Base-by-base conservation (phyloP, 2,113 vertebrate species). In the Arvicanthis niloticus region DNA sequence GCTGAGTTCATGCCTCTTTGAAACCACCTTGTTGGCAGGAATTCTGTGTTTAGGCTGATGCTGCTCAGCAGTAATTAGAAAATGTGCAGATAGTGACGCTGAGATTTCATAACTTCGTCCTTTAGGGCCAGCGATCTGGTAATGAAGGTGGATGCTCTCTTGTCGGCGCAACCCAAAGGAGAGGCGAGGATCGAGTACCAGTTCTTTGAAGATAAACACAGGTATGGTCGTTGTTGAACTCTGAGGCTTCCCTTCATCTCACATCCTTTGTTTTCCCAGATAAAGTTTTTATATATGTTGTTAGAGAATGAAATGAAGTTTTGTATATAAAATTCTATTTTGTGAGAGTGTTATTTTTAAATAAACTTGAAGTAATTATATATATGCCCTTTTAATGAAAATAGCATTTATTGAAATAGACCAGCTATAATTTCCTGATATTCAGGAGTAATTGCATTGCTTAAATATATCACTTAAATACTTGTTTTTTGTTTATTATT, bases 71-170 rank as follows among this genome's bases (percentile, higher is more conserved):
- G 1, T 29, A 60, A 48, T 58, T 95, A 62, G 62, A 29, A 95
- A 95, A 75, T 78, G 17, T 96, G 77, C 8, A 1, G 31, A 62
- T 84, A 76, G 53, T 89, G 53, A 89, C 89, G 22, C 78, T 97
- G 6, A 94, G 73, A 58, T 91, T 58, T 91, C 22, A 48, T 77
- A 90, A 95, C 80, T 34, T 3, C 9, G 0, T 97, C 60, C 97
- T 97, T 93, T 97, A 99, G 99, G 95, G 99, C 99, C 94, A 99
- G 99, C 93, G 99, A 99, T 97, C 98, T 99, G 87, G 99, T 99
- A 86, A 99, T 99, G 99, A 99, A 99, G 98, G 99, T 99, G 95
- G 99, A 99, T 26, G 98, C 99, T 91, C 99, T 99, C 97, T 98
- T 99, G 40, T 99, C 99, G 29, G 99, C 99, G 67, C 99, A 99